A percentile compares a stretch with the other conserved stretches of the same genome.
Conservation (phyloP, 2,113 vertebrate species). For the Vanacampus margaritifer region DNA sequence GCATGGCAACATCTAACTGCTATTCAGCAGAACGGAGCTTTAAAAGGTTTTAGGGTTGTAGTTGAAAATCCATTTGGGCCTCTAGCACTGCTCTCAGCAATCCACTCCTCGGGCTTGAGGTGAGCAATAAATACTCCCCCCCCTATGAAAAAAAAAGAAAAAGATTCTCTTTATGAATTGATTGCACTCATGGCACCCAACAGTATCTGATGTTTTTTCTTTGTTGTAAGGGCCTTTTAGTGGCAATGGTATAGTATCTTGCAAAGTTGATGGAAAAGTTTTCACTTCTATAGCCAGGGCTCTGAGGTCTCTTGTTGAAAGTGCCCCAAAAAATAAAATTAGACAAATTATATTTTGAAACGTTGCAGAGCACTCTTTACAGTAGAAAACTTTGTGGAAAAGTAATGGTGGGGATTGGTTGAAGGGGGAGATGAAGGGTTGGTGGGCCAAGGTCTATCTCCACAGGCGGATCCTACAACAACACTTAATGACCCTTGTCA, state of each 20-base stretch:
- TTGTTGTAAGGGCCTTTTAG: slow-evolving; percentile 51
- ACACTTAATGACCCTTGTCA: slow-evolving; percentile 70
- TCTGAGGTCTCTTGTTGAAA: slow-evolving; percentile 14
- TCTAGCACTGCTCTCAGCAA: slow-evolving; percentile 77
- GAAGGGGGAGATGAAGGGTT: not conserved
- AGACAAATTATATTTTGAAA: slow-evolving; percentile 28
- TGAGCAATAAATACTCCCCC: slow-evolving; percentile 73
- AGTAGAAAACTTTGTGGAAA: slow-evolving; percentile 13
- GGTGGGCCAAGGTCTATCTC: slow-evolving; percentile 41
- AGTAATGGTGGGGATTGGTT: slow-evolving; percentile 11
- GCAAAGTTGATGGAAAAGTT: slow-evolving; percentile 46
- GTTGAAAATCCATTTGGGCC: slow-evolving; percentile 99
- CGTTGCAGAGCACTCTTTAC: slow-evolving; percentile 3
- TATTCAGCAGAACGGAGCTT: slow-evolving; percentile 90
- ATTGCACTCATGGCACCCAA: slow-evolving; percentile 63
- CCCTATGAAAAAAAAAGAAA: slow-evolving; percentile 54
- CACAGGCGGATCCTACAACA: slow-evolving; percentile 57
- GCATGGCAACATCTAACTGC: slow-evolving; percentile 97
- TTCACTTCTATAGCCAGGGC: slow-evolving; percentile 16
- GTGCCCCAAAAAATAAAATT: slow-evolving; percentile 29
- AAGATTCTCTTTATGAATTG: slow-evolving; percentile 71
- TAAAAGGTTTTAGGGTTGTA: slow-evolving; percentile 91
- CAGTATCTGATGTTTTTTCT: slow-evolving; percentile 22
- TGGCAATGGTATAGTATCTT: slow-evolving; percentile 26
- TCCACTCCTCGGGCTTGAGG: slow-evolving; percentile 66